These are phyloP conservation scores for Rosalia funebris DNA, from an alignment of 2,888 invertebrate species.

Conservation along the genomic window DNA sequence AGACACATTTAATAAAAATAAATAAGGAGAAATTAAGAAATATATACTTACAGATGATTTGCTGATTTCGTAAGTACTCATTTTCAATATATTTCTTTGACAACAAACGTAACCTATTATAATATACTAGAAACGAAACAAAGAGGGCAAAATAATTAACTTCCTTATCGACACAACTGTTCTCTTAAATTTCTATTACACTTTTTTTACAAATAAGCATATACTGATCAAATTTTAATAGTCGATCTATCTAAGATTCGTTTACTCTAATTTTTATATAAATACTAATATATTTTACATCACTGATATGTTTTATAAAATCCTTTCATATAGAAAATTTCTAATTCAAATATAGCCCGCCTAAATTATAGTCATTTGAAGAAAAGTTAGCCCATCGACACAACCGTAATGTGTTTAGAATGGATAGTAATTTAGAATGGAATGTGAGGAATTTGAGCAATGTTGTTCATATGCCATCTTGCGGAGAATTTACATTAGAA, in stretches of 20 bases:
- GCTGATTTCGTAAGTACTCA: slow-evolving; percentile 58
- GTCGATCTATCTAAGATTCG: too few relatives aligned
- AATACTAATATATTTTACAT: too few relatives aligned
- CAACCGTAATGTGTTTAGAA: slow-evolving; percentile 25
- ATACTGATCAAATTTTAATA: too few relatives aligned
- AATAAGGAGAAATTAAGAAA: slow-evolving; percentile 12
- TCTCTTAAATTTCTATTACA: too few relatives aligned
- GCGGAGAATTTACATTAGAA: slow-evolving; percentile 50
- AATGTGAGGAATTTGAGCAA: slow-evolving; percentile 49
- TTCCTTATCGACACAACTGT: too few relatives aligned
- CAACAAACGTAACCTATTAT: too few relatives aligned
- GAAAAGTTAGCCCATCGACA: background rate
- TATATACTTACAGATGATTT: slow-evolving; percentile 54
- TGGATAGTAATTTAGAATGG: slow-evolving; percentile 29
- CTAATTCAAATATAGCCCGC: background rate
- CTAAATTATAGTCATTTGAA: slow-evolving; percentile 1
- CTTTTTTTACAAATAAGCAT: too few relatives aligned
- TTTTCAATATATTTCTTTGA: slow-evolving; percentile 28
- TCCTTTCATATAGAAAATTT: too few relatives aligned
- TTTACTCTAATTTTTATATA: too few relatives aligned
- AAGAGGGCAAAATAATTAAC: too few relatives aligned
- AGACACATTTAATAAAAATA: slow-evolving; percentile 9
- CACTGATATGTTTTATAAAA: too few relatives aligned
- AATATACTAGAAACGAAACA: too few relatives aligned
- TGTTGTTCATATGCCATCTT: slow-evolving; percentile 50